Conservation (phyloP, 2,888 invertebrate species). For the Clusia tigrina region DNA sequence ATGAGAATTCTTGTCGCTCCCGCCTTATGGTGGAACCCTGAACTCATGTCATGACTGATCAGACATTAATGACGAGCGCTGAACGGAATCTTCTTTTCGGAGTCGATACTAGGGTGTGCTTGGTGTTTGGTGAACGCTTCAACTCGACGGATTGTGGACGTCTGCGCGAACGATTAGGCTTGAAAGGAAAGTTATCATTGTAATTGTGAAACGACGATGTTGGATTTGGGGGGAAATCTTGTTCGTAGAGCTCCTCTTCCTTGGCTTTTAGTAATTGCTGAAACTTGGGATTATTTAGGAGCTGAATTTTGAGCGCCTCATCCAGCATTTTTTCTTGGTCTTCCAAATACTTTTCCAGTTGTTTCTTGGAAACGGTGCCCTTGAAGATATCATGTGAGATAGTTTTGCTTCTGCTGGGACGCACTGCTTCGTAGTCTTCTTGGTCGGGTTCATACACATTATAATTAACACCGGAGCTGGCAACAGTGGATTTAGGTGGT, state of each 20-base stretch:
- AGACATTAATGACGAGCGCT: constrained; percentile 55
- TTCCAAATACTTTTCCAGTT: constrained; percentile 54
- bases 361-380: constrained; percentile 55
- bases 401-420: constrained; percentile 36
- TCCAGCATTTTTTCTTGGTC: constrained; percentile 57
- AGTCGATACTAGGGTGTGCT: constrained; percentile 36
- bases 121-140: constrained; percentile 44
- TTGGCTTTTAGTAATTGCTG: constrained; percentile 51
- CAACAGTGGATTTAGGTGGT: constrained; percentile 46
- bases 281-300: constrained; percentile 54
- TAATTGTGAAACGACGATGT: constrained; percentile 39
- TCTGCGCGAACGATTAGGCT: constrained; percentile 41
- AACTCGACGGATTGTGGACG: constrained; percentile 47
- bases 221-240: constrained; percentile 44
- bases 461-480: constrained; percentile 40
- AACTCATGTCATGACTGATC: no score
- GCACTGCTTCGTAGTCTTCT: constrained; percentile 48
- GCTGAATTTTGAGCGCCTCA: constrained; percentile 54
- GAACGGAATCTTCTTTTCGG: constrained; percentile 56
- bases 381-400: constrained; percentile 50
- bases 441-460: constrained; percentile 52
- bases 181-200: constrained; percentile 40
- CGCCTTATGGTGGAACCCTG: neutral
- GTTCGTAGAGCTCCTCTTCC: constrained; percentile 52
- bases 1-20: neutral